These are phyloP conservation scores for Machimus rusticus DNA, from an alignment of 2,888 invertebrate species.

Conservation along the genomic window DNA sequence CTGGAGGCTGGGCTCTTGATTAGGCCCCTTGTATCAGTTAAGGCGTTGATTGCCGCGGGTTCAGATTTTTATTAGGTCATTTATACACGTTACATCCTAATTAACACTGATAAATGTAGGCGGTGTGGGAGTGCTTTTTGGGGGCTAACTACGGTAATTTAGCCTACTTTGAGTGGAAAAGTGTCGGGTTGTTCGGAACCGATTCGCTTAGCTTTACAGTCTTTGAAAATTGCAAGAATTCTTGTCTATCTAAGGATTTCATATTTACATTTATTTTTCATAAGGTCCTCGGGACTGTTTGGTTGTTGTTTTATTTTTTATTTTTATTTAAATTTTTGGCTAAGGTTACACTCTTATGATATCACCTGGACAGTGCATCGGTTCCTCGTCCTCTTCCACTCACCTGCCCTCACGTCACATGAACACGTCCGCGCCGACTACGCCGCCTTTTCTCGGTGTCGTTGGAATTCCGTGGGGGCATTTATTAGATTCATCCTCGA, in stretches of 20 bases:
- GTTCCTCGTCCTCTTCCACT: conserved; percentile 53
- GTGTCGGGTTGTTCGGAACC: background rate
- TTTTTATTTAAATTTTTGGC: background rate
- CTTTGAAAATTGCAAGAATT: conserved; percentile 28
- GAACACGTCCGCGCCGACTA: conserved; percentile 75
- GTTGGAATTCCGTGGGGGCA: conserved; percentile 63
- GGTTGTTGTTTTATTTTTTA: background rate
- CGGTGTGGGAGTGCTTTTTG: background rate
- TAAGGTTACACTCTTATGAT: conserved; percentile 59
- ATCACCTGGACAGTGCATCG: conserved; percentile 59
- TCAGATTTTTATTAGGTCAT: background rate
- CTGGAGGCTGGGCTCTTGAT: background rate
- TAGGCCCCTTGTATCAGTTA: background rate
- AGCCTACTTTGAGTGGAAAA: conserved; percentile 22
- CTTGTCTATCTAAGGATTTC: conserved; percentile 12
- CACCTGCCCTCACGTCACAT: conserved; percentile 73
- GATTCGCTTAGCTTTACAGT: conserved; percentile 15
- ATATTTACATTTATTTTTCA: conserved; percentile 7
- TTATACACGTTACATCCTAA: background rate
- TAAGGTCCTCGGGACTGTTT: background rate
- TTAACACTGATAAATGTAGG: conserved; percentile 4
- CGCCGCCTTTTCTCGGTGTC: conserved; percentile 58
- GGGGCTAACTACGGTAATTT: background rate
- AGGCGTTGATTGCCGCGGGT: background rate
- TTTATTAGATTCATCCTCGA: conserved; percentile 72